Evolutionary conservation across 2,888 invertebrate genomes (phyloP).

Genomic region (Ethmia dodecea): DNA sequence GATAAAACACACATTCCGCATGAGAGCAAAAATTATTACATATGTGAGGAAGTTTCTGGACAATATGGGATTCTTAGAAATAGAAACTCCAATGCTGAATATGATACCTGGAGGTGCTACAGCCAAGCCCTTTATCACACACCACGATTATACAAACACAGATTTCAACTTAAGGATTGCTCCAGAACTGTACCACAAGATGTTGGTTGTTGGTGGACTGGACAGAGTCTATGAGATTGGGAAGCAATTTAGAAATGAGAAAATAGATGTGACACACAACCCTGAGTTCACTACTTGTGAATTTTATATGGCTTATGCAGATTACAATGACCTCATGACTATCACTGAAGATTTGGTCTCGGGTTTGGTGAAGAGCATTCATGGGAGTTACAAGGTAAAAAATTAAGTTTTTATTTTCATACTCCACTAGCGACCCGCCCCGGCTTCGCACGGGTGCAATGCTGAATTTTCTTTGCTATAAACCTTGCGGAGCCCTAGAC

Average conservation of each 20-base stretch:
- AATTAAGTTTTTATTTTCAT: too few species aligned
- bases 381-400: slow-evolving; percentile 91
- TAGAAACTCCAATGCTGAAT: slow-evolving; percentile 99
- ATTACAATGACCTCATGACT: slow-evolving; percentile 96
- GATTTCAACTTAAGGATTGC: slow-evolving; percentile 98
- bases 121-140: slow-evolving; percentile 98
- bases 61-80: slow-evolving; percentile 95
- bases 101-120: slow-evolving; percentile 99
- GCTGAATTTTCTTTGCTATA: too few species aligned
- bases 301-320: slow-evolving; percentile 99
- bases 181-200: slow-evolving; percentile 98
- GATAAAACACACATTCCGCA: slow-evolving; percentile 93
- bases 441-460: too few species aligned
- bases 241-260: slow-evolving; percentile 98
- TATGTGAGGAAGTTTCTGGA: slow-evolving; percentile 94
- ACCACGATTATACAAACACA: slow-evolving; percentile 99
- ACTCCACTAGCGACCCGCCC: too few species aligned
- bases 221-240: slow-evolving; percentile 95
- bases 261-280: slow-evolving; percentile 99
- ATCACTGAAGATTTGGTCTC: slow-evolving; percentile 95
- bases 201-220: slow-evolving; percentile 98
- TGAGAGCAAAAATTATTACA: slow-evolving; percentile 89
- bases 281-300: slow-evolving; percentile 99
- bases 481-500: too few species aligned
- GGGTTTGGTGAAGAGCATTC: slow-evolving; percentile 95